phyloP scores from a whole-genome alignment of 2,888 invertebrate species.

The Hydriomena furcata region DNA sequence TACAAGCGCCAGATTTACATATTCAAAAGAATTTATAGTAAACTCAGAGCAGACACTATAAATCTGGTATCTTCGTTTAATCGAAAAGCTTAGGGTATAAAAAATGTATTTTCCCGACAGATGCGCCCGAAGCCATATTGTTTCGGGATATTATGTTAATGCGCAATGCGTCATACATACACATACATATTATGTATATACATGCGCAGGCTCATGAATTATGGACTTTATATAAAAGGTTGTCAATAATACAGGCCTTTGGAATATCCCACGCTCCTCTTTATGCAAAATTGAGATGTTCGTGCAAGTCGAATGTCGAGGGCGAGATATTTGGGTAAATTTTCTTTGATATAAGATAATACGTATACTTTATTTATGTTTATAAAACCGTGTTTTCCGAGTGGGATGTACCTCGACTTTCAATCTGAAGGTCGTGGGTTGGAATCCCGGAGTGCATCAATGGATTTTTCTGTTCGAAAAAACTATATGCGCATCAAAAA shows the following conservation, averaged over 20 bases:
- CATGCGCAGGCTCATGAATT: conserved; percentile 65
- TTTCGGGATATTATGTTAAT: conserved; percentile 70
- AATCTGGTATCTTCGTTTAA: conserved; percentile 30
- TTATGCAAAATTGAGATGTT: too few species aligned
- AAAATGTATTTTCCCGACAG: conserved; percentile 65
- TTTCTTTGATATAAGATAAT: too few species aligned
- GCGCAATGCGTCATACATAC: conserved; percentile 63
- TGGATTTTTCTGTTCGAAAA: too few species aligned
- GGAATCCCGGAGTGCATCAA: too few species aligned
- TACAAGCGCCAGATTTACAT: not conserved
- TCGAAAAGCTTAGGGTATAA: conserved; percentile 56
- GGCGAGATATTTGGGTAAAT: too few species aligned
- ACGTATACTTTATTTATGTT: too few species aligned
- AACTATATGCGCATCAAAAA: too few species aligned
- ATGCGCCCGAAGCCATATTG: conserved; percentile 53
- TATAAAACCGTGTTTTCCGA: too few species aligned
- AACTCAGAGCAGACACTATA: not conserved
- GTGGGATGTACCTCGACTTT: too few species aligned
- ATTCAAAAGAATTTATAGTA: not conserved
- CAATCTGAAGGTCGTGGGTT: too few species aligned
- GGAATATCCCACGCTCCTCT: too few species aligned
- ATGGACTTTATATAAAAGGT: conserved; percentile 51
- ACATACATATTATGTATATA: conserved; percentile 1
- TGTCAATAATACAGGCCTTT: conserved; percentile 34
- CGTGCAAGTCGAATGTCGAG: too few species aligned